Evolutionary conservation across 2,113 vertebrate genomes (phyloP).

Genomic region (Porphyrio hochstetteri): DNA sequence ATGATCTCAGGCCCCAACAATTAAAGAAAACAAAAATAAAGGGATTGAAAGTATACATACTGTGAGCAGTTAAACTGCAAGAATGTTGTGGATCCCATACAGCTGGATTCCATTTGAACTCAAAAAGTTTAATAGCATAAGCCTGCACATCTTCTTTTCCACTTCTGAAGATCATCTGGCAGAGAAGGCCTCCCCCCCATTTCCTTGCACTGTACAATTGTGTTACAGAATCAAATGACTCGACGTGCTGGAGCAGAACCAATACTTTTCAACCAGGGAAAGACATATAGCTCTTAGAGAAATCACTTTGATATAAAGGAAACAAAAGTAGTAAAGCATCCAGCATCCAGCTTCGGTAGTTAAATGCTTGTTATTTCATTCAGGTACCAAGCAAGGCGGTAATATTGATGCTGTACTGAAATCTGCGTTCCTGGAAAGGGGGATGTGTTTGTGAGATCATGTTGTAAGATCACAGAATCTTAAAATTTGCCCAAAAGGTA

Average conservation of each 20-base stretch:
- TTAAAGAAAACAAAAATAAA: conserved; percentile 41
- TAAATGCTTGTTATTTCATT: neutral
- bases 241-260: neutral
- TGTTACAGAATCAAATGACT: neutral
- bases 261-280: neutral
- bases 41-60: neutral
- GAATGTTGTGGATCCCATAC: neutral
- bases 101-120: conserved; percentile 53
- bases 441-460: neutral
- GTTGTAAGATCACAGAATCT: neutral
- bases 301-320: neutral
- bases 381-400: neutral
- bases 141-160: conserved; percentile 51
- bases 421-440: neutral
- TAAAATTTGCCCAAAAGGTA: neutral
- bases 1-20: conserved; percentile 15
- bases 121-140: conserved; percentile 52
- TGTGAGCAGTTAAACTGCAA: conserved; percentile 1
- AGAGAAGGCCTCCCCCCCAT: neutral
- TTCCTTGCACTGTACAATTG: neutral
- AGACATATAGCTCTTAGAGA: neutral
- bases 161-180: conserved; percentile 39
- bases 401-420: neutral
- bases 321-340: neutral
- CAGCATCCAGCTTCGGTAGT: neutral